Base-by-base conservation (phyloP, 2,113 vertebrate genomes). In the Oryzias curvinotus region DNA sequence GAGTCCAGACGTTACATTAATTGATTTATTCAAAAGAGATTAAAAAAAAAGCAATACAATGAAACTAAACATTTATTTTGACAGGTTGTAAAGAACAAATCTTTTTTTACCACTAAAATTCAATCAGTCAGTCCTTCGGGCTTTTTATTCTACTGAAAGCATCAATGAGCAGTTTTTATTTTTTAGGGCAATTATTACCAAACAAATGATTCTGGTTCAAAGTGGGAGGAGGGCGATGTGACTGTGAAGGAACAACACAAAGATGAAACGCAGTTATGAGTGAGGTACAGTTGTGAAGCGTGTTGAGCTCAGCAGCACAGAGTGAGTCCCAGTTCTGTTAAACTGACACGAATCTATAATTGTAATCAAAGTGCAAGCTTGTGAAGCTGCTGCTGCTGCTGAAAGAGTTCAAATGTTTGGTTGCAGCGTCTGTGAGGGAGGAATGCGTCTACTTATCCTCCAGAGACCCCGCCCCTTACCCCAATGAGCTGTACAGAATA, bases 1-100 rank as follows among this genome's bases (percentile, higher is more conserved):
- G 1, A 1, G 16, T 74, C 60, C 69, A 45, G 85, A 81, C 77
- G 79, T 83, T 83, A 87, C 78, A 83, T 53, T 46, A 60, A 68
- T 72, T 36, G 56, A 63, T 90, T 86, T 83, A 88, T 86, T 88
- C 65, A 81, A 87, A 86, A 78, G 63, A 62, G 52, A 75, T 14
- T 51, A 63, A 64, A 53, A 74, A 56, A 65, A 71, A 68, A 52
- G 57, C 44, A 57, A 13, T 54, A 77, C 71, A 76, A 56, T 50
- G 46, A 69, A 75, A 76, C 42, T 36, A 78, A 76, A 70, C 62
- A 43, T 52, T 14, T 3, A 65, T 62, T 23, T 26, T 17, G 43
- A 7, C 23, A n/a, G 56, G 1, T 47, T 4, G 12, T 58, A 45
- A n/a, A 59, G 52, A 54, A 36, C 10, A 25, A 54, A n/a, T 30